These are phyloP conservation scores for Allacma fusca DNA, from an alignment of 2,888 invertebrate species.

Conservation along the genomic window DNA sequence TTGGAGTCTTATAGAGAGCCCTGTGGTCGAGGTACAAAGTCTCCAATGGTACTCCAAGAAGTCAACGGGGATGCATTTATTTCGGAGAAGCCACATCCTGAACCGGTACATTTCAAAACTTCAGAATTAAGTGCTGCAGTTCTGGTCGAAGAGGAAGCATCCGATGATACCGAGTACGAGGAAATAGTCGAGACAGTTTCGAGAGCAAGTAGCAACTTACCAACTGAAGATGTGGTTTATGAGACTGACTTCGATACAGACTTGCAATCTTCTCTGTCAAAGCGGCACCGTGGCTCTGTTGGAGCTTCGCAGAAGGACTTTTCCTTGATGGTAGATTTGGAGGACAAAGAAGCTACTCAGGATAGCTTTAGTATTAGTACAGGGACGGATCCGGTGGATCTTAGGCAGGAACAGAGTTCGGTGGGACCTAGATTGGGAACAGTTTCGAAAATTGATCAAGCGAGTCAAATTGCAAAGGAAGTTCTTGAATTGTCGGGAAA, in stretches of 20 bases:
- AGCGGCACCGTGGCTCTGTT: background rate
- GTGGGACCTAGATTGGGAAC: background rate
- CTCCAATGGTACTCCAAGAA: too few relatives aligned
- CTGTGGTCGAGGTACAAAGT: too few relatives aligned
- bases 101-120: too few relatives aligned
- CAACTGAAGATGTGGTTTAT: conserved; percentile 32
- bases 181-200: conserved; percentile 9
- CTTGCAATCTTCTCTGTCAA: background rate
- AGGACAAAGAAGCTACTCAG: background rate
- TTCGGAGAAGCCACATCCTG: too few relatives aligned
- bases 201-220: conserved; percentile 2
- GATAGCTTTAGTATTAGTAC: background rate
- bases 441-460: background rate
- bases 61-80: too few relatives aligned
- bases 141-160: background rate
- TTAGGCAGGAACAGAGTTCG: background rate
- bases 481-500: background rate
- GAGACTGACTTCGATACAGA: conserved; percentile 40
- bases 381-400: background rate
- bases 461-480: background rate
- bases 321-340: background rate
- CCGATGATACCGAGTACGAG: conserved; percentile 31
- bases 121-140: too few relatives aligned
- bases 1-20: too few relatives aligned
- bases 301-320: background rate